Percentiles rank a stretch among this genome's conserved stretches.
These are phyloP conservation scores for Epiperipatus broadwayi DNA, from an alignment of 2,888 invertebrate species.

Conservation along the genomic window DNA sequence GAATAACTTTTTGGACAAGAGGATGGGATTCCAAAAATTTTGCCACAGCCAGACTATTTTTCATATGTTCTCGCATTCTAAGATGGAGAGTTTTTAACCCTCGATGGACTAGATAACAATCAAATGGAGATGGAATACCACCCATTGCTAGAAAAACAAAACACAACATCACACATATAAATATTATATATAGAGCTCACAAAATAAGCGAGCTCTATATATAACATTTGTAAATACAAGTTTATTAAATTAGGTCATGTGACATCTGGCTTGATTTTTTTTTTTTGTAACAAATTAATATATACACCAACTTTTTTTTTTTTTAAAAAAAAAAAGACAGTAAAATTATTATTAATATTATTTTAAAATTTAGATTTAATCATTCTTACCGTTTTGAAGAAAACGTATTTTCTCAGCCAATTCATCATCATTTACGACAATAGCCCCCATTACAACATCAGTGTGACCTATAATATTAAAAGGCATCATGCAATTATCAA, in stretches of 20 bases:
- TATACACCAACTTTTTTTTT: too few relatives aligned
- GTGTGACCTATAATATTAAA: slow-evolving; percentile 44
- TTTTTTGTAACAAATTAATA: too few relatives aligned
- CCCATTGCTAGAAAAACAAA: slow-evolving; percentile 48
- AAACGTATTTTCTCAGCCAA: slow-evolving; percentile 53
- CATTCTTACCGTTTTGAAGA: slow-evolving; percentile 57
- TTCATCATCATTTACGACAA: slow-evolving; percentile 49
- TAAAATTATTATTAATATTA: slow-evolving; percentile 7
- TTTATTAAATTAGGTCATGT: too few relatives aligned
- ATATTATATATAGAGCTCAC: too few relatives aligned
- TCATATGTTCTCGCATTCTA: slow-evolving; percentile 72
- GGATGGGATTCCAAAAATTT: slow-evolving; percentile 60
- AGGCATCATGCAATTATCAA: background rate
- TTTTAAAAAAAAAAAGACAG: too few relatives aligned
- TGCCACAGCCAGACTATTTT: slow-evolving; percentile 54
- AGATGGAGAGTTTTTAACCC: slow-evolving; percentile 80
- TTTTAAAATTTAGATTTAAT: slow-evolving; percentile 12
- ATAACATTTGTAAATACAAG: too few relatives aligned
- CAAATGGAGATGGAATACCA: slow-evolving; percentile 83
- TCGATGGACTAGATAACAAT: slow-evolving; percentile 77
- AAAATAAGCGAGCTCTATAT: too few relatives aligned
- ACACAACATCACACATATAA: background rate
- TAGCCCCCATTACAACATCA: slow-evolving; percentile 88
- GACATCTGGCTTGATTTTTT: too few relatives aligned
- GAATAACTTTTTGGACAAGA: slow-evolving; percentile 54